Evolutionary conservation across 2,113 vertebrate species (phyloP).

Genomic region (Clupea harengus): DNA sequence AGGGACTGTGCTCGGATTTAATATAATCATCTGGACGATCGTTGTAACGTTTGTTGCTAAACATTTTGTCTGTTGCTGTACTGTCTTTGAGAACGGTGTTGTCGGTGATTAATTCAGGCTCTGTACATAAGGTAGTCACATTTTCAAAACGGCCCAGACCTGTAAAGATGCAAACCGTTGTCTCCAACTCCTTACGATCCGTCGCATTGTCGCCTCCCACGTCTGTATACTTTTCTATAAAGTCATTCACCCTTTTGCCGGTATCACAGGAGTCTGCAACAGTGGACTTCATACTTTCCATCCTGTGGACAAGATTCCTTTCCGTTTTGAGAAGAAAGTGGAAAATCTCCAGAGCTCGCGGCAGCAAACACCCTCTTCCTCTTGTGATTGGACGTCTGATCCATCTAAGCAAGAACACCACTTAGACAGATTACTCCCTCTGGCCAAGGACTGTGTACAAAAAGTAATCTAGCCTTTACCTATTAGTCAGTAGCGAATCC

Average conservation of each 20-base stretch:
- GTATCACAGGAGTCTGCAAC: constrained; percentile 38
- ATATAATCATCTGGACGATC: constrained; percentile 51
- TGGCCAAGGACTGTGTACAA: constrained; percentile 35
- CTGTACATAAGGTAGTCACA: constrained; percentile 38
- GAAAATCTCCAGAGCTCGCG: background rate
- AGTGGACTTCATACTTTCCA: constrained; percentile 43
- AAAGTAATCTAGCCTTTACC: background rate
- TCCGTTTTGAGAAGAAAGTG: background rate
- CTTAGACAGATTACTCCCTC: constrained; percentile 3
- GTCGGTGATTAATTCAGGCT: constrained; percentile 33
- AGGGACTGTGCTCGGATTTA: constrained; percentile 49
- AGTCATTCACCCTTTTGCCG: constrained; percentile 31
- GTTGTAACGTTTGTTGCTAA: constrained; percentile 42
- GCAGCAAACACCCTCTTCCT: background rate
- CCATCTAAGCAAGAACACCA: background rate
- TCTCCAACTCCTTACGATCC: constrained; percentile 22
- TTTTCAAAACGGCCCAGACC: constrained; percentile 61
- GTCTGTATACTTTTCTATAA: constrained; percentile 45
- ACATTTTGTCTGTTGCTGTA: constrained; percentile 34
- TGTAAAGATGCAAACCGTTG: constrained; percentile 29
- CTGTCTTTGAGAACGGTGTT: constrained; percentile 50
- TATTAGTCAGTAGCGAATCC: background rate
- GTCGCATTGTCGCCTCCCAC: constrained; percentile 39
- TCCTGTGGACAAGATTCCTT: constrained; percentile 47
- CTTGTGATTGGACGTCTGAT: background rate